phyloP scores from a whole-genome alignment of 2,888 invertebrate genomes.

The Drosophila lutescens region DNA sequence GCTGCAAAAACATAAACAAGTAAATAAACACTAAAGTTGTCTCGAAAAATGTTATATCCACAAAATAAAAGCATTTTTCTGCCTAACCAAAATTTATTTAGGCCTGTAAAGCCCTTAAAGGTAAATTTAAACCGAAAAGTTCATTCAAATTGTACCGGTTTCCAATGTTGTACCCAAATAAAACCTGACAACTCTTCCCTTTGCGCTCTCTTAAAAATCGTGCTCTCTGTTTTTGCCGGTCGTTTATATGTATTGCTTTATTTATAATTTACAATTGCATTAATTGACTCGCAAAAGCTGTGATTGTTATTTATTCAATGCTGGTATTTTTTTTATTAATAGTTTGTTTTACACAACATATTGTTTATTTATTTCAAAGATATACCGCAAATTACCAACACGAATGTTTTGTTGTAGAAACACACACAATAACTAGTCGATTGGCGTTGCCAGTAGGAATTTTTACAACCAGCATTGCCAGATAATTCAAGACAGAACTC shows the following conservation, averaged over 20 bases:
- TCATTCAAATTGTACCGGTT: constrained; percentile 1
- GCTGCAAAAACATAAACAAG: background rate
- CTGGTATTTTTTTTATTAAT: background rate
- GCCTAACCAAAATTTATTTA: too few relatives aligned
- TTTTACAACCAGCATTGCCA: constrained; percentile 1
- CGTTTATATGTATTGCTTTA: constrained; percentile 68
- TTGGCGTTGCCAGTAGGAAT: background rate
- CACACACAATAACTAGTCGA: background rate
- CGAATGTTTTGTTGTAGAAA: background rate
- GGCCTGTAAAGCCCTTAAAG: too few relatives aligned
- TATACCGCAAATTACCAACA: constrained; percentile 1
- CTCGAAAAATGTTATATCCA: background rate
- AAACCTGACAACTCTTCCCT: constrained; percentile 61
- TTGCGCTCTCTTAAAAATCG: constrained; percentile 21
- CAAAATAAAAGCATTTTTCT: background rate
- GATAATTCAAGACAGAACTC: too few relatives aligned
- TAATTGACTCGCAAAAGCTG: background rate
- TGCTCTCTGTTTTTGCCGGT: constrained; percentile 75
- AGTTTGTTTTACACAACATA: background rate
- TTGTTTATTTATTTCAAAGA: background rate
- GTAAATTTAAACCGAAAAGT: background rate
- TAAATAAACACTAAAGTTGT: background rate
- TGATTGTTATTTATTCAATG: background rate
- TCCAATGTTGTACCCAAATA: constrained; percentile 5
- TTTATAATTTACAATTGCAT: constrained; percentile 65